phyloP scores from a whole-genome alignment of 2,888 invertebrate species.

The Drosophila pegasa region DNA sequence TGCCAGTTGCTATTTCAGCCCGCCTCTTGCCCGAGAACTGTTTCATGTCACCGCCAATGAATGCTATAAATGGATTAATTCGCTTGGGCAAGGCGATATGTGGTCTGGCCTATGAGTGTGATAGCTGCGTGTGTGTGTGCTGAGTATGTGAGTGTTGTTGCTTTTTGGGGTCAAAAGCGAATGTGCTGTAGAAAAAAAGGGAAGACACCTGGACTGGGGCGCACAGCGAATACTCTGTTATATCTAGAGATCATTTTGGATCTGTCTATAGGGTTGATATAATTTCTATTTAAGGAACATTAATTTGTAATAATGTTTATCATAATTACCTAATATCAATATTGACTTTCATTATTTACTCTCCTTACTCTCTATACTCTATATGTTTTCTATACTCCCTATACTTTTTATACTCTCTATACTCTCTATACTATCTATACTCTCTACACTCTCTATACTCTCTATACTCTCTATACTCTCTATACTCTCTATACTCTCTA shows the following conservation, averaged over 20 bases:
- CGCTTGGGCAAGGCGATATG: conserved; percentile 63
- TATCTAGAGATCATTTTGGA: not conserved
- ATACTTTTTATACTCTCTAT: not conserved
- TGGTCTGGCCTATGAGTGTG: conserved; percentile 25
- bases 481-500: too few relatives aligned
- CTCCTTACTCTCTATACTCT: too few relatives aligned
- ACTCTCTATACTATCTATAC: too few relatives aligned
- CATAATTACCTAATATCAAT: too few relatives aligned
- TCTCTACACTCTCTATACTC: too few relatives aligned
- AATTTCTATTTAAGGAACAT: too few relatives aligned
- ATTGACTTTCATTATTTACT: too few relatives aligned
- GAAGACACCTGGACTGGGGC: not conserved
- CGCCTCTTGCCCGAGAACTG: conserved; percentile 31
- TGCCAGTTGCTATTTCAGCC: conserved; percentile 26
- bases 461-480: too few relatives aligned
- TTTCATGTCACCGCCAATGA: conserved; percentile 71
- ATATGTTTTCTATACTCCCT: too few relatives aligned
- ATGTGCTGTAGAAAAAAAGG: conserved; percentile 20
- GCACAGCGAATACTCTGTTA: conserved; percentile 21
- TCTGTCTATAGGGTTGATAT: not conserved
- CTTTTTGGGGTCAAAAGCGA: conserved; percentile 44
- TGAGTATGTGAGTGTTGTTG: conserved; percentile 13
- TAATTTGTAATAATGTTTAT: not conserved
- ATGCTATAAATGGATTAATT: conserved; percentile 79
- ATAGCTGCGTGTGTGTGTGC: conserved; percentile 16